Evolutionary conservation across 1,140 invertebrate genomes (phyloP), one percentile per base, ranked within the genome.

Genomic region (Drosophila baimaii): DNA sequence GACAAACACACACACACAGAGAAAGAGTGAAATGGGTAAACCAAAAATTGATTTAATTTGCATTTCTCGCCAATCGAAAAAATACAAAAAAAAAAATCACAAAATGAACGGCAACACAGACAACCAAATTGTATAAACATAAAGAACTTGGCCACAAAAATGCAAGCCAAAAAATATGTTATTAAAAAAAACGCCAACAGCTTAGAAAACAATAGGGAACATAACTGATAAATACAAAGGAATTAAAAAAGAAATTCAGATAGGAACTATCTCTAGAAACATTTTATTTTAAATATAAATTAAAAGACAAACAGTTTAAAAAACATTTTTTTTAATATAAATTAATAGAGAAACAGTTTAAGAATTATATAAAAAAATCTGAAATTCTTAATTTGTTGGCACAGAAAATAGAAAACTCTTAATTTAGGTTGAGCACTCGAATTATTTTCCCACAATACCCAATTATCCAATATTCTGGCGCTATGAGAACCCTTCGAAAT

Each of bases 21-120:
- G 27, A 25, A 43, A 39, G 5, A 3, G 52, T 27, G 66, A 72
- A n/a, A 49, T 29, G 46, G 6, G 29, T 52, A 31, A 70, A 71
- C 47, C 41, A 52, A 70, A 56, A 82, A 79, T 82, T 63, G 74
- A 85, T 80, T 84, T 77, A 43, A 84, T 78, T 86, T 75, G 79
- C 65, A 49, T 74, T 72, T 72, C 44, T 52, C 49, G 59, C 57
- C 81, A 66, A 77, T 65, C 57, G 54, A 33, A 66, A 77, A 77
- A 54, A 47, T 4, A 15, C 25, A 17, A 4, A 17, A 25, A 47
- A 27, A 44, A 12, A 29, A 3, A n/a, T n/a, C 44, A 58, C 44
- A 58, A 71, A 76, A 63, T 43, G 52, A 51, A 72, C 35, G 62
- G 29, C 13, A 46, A 47, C 27, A 33, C 46, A 25, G 39, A 49